Evolutionary conservation across 53 echinoderm and acorn worm species (phyloP), one percentile per base, ranked within the genome.

Genomic region (Pentamera pediparva): DNA sequence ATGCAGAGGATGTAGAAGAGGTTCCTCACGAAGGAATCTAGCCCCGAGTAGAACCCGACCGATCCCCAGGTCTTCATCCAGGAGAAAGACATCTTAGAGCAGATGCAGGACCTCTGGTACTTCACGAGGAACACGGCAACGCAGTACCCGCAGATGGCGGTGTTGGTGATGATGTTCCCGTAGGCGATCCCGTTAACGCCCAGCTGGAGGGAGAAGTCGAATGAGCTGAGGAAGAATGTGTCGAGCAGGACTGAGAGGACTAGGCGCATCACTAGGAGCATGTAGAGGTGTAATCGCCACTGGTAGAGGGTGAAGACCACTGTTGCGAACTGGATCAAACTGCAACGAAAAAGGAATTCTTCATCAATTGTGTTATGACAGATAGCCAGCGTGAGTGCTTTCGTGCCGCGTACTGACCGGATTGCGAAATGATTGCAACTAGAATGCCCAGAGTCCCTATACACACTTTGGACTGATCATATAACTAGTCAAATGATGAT

Each of bases 161-260:
- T n/a, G 15, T 39, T 67, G 27, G 45, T 31, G 31, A 67, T 67
- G 40, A 67, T 67, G 30, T 67, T 43, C 18, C 29, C 18, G 67
- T 67, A 67, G 22, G 67, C 67, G 65, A 65, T 65, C 26, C 67
- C 67, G 67, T 67, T 67, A 6, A 43, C 67, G 1, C 67, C 43
- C 1, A 41, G 27, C 28, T 41, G 24, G 31, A 67, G 67, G 31
- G 45, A 67, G 45, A 67, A 67, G 29, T 67, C 11, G 25, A 67
- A 43, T 19, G 37, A 38, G 27, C 37, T 37, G 37, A 65, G 65
- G 25, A 67, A 67, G 41, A 67, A 67, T 0, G 67, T 67, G 28
- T 67, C 67, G 15, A 67, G 43, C 11, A 67, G 65, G 6, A 65
- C 12, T 6, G 65, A 65, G 22, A 65, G 39, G 39, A 65, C 2